phyloP scores from a whole-genome alignment of 92 coral and sea anemone genomes.

The Diadumene lineata region DNA sequence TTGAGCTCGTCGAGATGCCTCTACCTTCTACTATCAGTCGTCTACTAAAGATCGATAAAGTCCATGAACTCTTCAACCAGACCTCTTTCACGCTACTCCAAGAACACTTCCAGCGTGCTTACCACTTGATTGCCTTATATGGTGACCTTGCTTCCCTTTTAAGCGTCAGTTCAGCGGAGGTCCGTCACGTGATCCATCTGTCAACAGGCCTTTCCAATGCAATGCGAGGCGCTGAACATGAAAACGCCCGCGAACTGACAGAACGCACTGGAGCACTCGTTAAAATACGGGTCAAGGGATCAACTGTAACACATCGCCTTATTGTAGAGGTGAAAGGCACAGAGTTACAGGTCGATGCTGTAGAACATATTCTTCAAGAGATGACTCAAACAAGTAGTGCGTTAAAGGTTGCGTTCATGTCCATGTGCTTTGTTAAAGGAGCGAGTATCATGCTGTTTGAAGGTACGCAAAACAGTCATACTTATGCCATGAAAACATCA shows the following conservation, averaged over 20 bases:
- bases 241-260: constrained; percentile 69
- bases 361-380: constrained; percentile 76
- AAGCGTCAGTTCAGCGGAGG: constrained; percentile 66
- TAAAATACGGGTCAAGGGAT: constrained; percentile 79
- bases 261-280: constrained; percentile 86
- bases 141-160: constrained; percentile 73
- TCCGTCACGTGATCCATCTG: constrained; percentile 73
- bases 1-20: constrained; percentile 36
- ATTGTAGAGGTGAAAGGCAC: constrained; percentile 91
- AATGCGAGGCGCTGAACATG: constrained; percentile 78
- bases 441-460: constrained; percentile 86
- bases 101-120: constrained; percentile 96
- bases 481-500: not conserved
- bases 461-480: constrained; percentile 25
- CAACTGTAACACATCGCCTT: constrained; percentile 70
- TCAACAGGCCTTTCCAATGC: constrained; percentile 67
- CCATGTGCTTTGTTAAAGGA: constrained; percentile 89
- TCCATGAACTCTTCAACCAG: constrained; percentile 68
- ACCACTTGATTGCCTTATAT: constrained; percentile 82
- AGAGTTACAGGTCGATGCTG: constrained; percentile 79
- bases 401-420: constrained; percentile 75
- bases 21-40: constrained; percentile 63
- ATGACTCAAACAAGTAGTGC: constrained; percentile 65
- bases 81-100: constrained; percentile 67
- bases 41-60: constrained; percentile 58